These are phyloP conservation scores for Leptinotarsa undecemlineata DNA, from an alignment of 1,140 invertebrate genomes.

Conservation along the genomic window DNA sequence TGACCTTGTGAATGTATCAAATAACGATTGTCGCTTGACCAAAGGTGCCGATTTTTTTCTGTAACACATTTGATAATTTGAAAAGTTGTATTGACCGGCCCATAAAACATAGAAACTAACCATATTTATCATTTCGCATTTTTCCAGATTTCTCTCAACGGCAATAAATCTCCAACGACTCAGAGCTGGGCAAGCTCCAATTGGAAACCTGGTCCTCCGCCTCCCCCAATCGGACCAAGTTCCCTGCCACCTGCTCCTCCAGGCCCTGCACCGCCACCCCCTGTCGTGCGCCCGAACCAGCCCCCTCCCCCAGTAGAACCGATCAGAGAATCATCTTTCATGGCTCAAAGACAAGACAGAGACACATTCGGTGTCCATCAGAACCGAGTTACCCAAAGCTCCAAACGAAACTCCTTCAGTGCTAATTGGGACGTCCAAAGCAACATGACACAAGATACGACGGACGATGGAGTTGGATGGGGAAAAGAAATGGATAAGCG, in stretches of 20 bases:
- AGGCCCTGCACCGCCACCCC: constrained; percentile 73
- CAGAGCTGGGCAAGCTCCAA: constrained; percentile 49
- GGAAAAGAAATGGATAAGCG: constrained; percentile 47
- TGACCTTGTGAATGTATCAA: no score
- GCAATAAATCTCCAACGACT: constrained; percentile 45
- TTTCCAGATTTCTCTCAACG: constrained; percentile 35
- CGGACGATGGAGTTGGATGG: constrained; percentile 57
- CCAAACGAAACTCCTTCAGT: constrained; percentile 65
- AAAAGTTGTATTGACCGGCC: no score
- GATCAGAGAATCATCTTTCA: constrained; percentile 48
- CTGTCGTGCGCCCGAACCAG: constrained; percentile 51
- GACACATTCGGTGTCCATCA: constrained; percentile 70
- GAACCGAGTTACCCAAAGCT: constrained; percentile 57
- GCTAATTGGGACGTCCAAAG: constrained; percentile 68
- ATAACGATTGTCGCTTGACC: no score
- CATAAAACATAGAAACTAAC: no score
- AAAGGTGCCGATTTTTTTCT: no score
- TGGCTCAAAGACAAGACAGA: constrained; percentile 62
- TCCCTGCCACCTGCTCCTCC: constrained; percentile 66
- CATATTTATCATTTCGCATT: background rate
- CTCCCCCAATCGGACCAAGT: constrained; percentile 66
- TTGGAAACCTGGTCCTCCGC: constrained; percentile 64
- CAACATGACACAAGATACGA: constrained; percentile 58
- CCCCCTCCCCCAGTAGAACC: constrained; percentile 71
- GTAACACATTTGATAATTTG: no score